phyloP scores from a whole-genome alignment of 2,888 invertebrate genomes.

The Athalia rosae region DNA sequence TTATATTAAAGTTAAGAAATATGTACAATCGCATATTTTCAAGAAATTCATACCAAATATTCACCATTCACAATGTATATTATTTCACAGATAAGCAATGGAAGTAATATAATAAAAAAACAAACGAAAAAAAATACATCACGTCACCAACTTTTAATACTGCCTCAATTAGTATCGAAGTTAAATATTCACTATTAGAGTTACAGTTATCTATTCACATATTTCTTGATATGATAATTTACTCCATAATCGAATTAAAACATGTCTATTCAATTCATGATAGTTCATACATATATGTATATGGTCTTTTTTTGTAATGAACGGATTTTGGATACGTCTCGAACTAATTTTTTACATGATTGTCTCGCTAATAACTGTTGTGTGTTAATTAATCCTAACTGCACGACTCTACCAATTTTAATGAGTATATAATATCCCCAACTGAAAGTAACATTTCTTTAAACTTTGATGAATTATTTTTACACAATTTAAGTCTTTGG shows the following conservation, averaged over 20 bases:
- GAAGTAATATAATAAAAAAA: not conserved
- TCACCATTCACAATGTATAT: not conserved
- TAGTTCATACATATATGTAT: not conserved
- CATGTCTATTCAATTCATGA: constrained; percentile 18
- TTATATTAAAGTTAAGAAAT: constrained; percentile 22
- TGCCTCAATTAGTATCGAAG: not conserved
- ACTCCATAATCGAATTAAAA: constrained; percentile 28
- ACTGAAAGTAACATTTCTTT: no score
- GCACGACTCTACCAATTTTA: not conserved
- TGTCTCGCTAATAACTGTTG: constrained; percentile 51
- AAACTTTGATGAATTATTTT: no score
- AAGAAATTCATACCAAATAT: not conserved
- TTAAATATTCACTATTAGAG: constrained; percentile 15
- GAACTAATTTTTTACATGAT: constrained; percentile 56
- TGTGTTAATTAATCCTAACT: not conserved
- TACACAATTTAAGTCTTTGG: no score
- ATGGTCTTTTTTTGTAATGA: constrained; percentile 50
- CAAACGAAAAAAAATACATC: constrained; percentile 24
- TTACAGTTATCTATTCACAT: constrained; percentile 19
- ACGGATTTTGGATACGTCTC: constrained; percentile 55
- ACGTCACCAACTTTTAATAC: not conserved
- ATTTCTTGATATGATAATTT: constrained; percentile 29
- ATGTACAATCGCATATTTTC: constrained; percentile 31
- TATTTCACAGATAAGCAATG: not conserved
- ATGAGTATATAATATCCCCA: no score